These are phyloP conservation scores for Thalassaphorura encarpata DNA, from an alignment of 1,140 invertebrate genomes.

Conservation along the genomic window DNA sequence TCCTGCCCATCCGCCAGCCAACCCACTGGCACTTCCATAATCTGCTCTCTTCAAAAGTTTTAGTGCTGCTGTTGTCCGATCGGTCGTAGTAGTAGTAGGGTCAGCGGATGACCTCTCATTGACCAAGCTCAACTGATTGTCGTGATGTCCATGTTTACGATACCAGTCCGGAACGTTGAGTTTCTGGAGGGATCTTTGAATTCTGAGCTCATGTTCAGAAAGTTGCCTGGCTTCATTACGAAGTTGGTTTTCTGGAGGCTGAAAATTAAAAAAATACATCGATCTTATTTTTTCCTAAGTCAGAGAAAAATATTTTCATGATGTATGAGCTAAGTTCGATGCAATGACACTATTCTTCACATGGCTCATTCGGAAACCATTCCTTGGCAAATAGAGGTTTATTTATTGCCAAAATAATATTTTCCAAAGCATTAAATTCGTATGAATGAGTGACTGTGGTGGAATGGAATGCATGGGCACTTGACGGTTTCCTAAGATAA, in stretches of 20 bases:
- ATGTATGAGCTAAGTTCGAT: no score
- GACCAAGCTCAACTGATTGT: background rate
- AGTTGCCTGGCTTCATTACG: constrained; percentile 66
- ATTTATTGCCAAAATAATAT: no score
- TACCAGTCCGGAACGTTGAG: constrained; percentile 93
- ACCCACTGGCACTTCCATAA: constrained; percentile 28
- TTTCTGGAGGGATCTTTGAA: constrained; percentile 82
- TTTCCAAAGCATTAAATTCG: no score
- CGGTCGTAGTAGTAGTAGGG: background rate
- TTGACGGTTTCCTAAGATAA: no score
- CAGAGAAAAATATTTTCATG: no score
- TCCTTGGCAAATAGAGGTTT: no score
- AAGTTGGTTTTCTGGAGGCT: constrained; percentile 87
- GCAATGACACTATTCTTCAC: no score
- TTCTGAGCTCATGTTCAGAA: constrained; percentile 82
- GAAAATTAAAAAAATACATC: constrained; percentile 37
- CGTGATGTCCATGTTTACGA: constrained; percentile 40
- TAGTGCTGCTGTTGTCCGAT: background rate
- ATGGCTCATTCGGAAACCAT: no score
- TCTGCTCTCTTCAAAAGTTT: constrained; percentile 13
- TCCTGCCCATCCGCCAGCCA: constrained; percentile 51
- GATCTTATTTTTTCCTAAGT: no score
- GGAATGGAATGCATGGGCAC: no score
- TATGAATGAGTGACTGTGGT: no score
- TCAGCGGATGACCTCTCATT: background rate